Conservation (phyloP, 2,888 invertebrate genomes). For the Lymantria dispar region DNA sequence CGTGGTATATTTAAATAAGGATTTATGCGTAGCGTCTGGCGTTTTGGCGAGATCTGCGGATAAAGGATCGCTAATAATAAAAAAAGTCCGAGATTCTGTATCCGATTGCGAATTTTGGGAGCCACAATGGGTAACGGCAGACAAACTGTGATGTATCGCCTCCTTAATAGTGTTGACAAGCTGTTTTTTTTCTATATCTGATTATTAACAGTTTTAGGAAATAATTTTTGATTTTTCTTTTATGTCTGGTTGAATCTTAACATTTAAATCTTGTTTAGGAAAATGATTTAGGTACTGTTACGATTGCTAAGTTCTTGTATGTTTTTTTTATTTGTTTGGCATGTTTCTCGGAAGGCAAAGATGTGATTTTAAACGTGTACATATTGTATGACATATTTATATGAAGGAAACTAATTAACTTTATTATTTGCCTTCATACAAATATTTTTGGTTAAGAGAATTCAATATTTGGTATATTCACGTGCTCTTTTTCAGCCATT, state of each 20-base stretch:
- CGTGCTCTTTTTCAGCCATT: no score
- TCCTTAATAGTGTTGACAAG: slow-evolving; percentile 33
- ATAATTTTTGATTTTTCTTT: slow-evolving; percentile 18
- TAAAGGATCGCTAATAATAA: slow-evolving; percentile 66
- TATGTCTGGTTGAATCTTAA: slow-evolving; percentile 5
- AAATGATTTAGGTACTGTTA: not conserved
- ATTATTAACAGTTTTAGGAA: slow-evolving; percentile 35
- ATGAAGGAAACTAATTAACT: no score
- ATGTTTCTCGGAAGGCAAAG: not conserved
- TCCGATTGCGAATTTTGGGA: slow-evolving; percentile 54
- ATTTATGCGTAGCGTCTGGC: slow-evolving; percentile 80
- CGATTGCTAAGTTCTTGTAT: slow-evolving; percentile 1
- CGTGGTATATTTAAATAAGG: slow-evolving; percentile 80
- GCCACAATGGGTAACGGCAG: slow-evolving; percentile 51
- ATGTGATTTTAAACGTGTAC: no score
- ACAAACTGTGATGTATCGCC: slow-evolving; percentile 49
- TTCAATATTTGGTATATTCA: no score
- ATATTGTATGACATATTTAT: no score
- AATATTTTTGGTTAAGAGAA: no score
- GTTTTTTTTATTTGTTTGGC: not conserved
- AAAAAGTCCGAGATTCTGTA: slow-evolving; percentile 58
- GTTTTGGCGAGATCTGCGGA: slow-evolving; percentile 79
- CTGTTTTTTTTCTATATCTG: slow-evolving; percentile 27
- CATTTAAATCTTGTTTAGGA: not conserved
- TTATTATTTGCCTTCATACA: no score